Percentiles rank a stretch among this genome's conserved stretches.
phyloP scores from a whole-genome alignment of 2,888 invertebrate species.

The Diloba caeruleocephala region DNA sequence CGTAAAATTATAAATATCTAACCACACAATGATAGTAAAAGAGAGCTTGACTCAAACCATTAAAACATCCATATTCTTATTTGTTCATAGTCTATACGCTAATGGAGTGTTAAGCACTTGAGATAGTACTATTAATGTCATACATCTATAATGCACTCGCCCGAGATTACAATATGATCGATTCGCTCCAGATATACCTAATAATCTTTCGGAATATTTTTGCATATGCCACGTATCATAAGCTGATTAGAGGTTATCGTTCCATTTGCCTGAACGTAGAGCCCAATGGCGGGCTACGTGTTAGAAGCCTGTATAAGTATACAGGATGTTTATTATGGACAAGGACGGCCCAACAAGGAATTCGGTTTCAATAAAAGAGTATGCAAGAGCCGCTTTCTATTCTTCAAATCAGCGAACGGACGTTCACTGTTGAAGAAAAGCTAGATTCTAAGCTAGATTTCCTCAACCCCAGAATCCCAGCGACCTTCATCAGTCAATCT shows the following conservation, averaged over 20 bases:
- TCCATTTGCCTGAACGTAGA: slow-evolving; percentile 2
- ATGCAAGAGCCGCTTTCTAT: no score
- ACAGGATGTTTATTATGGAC: no score
- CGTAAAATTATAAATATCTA: neutral
- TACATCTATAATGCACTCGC: slow-evolving; percentile 33
- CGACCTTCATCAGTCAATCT: no score
- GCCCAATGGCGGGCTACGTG: neutral
- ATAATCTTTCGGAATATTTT: slow-evolving; percentile 6
- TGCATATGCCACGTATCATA: neutral
- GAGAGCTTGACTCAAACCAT: slow-evolving; percentile 8
- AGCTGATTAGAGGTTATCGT: slow-evolving; percentile 1
- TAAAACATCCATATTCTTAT: slow-evolving; percentile 7
- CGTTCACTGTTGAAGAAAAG: no score
- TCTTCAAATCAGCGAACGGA: no score
- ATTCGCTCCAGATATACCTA: slow-evolving; percentile 14
- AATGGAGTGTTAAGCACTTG: slow-evolving; percentile 53
- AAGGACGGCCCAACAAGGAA: no score
- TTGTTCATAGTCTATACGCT: slow-evolving; percentile 22
- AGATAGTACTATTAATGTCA: slow-evolving; percentile 53
- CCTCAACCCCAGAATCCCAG: no score
- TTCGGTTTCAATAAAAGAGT: no score
- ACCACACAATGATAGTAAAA: neutral
- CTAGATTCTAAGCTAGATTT: no score
- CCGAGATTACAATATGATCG: slow-evolving; percentile 32
- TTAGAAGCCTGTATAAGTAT: neutral